A percentile compares a stretch with the other conserved stretches of the same genome.
phyloP scores from a whole-genome alignment of 2,113 vertebrate species.

The Ctenodactylus gundi region DNA sequence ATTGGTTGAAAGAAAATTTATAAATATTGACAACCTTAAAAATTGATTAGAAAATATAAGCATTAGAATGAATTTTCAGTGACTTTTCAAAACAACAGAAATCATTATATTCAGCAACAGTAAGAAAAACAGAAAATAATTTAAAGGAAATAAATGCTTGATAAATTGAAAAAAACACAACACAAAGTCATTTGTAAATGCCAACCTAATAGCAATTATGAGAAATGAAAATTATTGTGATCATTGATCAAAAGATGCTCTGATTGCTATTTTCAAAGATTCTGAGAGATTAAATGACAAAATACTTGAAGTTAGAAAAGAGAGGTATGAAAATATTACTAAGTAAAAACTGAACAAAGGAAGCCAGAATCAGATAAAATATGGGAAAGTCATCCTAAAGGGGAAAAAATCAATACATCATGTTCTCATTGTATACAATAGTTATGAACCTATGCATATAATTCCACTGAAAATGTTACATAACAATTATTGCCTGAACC shows the following conservation, averaged over 20 bases:
- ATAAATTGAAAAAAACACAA: background rate
- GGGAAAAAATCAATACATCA: background rate
- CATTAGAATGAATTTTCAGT: background rate
- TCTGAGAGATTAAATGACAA: constrained; percentile 3
- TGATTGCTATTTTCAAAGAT: background rate
- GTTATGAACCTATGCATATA: background rate
- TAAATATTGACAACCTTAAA: background rate
- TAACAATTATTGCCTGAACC: background rate
- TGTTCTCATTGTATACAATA: background rate
- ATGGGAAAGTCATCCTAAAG: background rate
- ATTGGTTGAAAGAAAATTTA: background rate
- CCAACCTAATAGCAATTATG: background rate
- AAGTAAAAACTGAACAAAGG: background rate
- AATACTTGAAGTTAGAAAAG: background rate
- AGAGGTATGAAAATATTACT: background rate
- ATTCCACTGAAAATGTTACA: background rate
- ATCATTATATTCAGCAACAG: background rate
- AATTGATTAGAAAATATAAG: background rate
- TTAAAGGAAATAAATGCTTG: background rate
- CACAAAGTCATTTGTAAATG: background rate
- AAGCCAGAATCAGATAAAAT: background rate
- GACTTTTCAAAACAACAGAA: background rate
- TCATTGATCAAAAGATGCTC: background rate
- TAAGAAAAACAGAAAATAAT: background rate
- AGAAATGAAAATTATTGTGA: background rate